Conservation (phyloP, 2,888 invertebrate genomes). For the Nysson spinosus region DNA sequence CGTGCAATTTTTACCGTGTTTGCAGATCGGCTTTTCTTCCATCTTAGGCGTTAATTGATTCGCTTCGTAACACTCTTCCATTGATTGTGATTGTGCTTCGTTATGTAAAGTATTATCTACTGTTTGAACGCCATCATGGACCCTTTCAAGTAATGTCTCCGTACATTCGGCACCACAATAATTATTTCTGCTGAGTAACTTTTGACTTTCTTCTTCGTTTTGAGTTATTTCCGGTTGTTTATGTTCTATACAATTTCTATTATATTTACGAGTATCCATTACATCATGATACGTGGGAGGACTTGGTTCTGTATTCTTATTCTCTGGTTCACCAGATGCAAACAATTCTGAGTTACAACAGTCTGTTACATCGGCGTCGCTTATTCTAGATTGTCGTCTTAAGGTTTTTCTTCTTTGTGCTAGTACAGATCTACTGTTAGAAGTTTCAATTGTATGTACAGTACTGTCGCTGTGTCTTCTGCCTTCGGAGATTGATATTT, state of each 20-base stretch:
- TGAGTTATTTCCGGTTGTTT: background rate
- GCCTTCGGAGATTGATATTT: conserved; percentile 33
- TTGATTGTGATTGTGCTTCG: background rate
- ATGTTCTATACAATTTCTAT: background rate
- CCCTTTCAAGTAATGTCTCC: background rate
- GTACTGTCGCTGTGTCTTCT: conserved; percentile 68
- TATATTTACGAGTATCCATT: background rate
- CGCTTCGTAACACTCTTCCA: conserved; percentile 21
- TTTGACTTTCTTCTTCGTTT: background rate
- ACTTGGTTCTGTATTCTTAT: too few relatives aligned
- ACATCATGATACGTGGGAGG: background rate
- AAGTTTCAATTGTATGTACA: conserved; percentile 16
- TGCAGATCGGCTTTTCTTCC: conserved; percentile 43
- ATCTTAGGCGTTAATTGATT: conserved; percentile 34
- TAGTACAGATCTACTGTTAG: conserved; percentile 6
- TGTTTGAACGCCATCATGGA: background rate
- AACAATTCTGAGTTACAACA: conserved; percentile 12
- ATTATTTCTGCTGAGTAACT: background rate
- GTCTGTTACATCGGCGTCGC: conserved; percentile 50
- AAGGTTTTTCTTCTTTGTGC: conserved; percentile 61
- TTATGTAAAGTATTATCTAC: conserved; percentile 10
- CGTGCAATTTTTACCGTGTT: conserved; percentile 38
- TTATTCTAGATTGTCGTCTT: conserved; percentile 68
- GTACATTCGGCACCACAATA: background rate
- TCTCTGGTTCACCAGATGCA: conserved; percentile 3